Evolutionary conservation across 2,888 invertebrate species (phyloP), one percentile per base, ranked within the genome.

Genomic region (Cyclophora albipunctata): DNA sequence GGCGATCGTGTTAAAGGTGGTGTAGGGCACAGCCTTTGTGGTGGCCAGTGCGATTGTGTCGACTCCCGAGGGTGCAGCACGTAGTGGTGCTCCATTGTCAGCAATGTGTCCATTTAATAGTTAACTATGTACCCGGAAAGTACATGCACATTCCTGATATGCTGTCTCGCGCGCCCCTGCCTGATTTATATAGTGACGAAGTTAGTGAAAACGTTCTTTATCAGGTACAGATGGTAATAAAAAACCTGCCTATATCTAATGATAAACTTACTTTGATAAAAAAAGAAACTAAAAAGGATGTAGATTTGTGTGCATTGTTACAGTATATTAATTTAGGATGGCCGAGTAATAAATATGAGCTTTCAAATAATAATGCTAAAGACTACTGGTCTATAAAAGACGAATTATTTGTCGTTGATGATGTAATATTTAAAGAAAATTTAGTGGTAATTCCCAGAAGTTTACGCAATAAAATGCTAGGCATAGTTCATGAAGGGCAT

Each of bases 21-120:
- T 20, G 59, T 60, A 0, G 69, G 69, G 40, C 67, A 69, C 34
- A 67, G 67, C n/a, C n/a, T n/a, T n/a, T n/a, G n/a, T n/a, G n/a
- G n/a, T n/a, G n/a, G n/a, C n/a, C n/a, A n/a, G n/a, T n/a, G n/a
- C n/a, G n/a, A n/a, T n/a, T n/a, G n/a, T n/a, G n/a, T n/a, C n/a
- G 7, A 66, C 67, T 0, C 48, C 66, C 0, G 64, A 66, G 43
- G 46, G 53, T 0, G 7, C 68, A 67, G 40, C 53, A 66, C 3
- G 63, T 67, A 63, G 55, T 67, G 54, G 7, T 70, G 3, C n/a
- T n/a, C n/a, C n/a, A n/a, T n/a, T 45, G 57, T 34, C 34, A 64
- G 3, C 66, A 67, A 50, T 51, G 58, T 0, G 67, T 60, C 40
- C 56, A 63, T 40, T 50, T 66, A 4, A 49, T 46, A 4, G 58